Evolutionary conservation across 2,888 invertebrate species (phyloP).

Genomic region (Leucophenga montana): DNA sequence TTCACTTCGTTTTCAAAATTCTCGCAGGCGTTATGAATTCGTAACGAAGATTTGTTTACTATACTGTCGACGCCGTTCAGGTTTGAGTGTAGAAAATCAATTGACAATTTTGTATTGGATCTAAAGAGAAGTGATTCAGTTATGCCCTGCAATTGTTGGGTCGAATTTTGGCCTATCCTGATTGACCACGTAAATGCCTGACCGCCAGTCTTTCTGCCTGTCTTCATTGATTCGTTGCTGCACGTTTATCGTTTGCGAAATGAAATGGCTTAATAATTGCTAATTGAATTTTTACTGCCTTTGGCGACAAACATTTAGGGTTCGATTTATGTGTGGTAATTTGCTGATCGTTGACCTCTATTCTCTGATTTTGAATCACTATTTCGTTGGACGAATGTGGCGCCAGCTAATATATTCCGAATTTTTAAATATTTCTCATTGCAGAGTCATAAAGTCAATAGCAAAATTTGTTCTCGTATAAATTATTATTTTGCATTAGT

Average conservation of each 20-base stretch:
- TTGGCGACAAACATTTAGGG: slow-evolving; percentile 63
- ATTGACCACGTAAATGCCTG: slow-evolving; percentile 44
- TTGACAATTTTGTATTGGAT: slow-evolving; percentile 66
- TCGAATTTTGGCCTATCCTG: slow-evolving; percentile 44
- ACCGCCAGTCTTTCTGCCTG: not conserved
- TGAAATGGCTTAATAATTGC: slow-evolving; percentile 64
- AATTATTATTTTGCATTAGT: no score
- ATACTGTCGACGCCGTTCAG: slow-evolving; percentile 40
- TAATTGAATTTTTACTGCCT: slow-evolving; percentile 65
- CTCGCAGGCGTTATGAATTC: not conserved
- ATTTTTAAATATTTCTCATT: no score
- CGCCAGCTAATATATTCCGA: no score
- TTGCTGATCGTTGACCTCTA: slow-evolving; percentile 15
- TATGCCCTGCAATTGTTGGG: slow-evolving; percentile 38
- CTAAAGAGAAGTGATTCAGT: slow-evolving; percentile 58
- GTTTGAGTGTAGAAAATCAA: slow-evolving; percentile 64
- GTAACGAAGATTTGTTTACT: not conserved
- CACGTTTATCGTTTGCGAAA: slow-evolving; percentile 50
- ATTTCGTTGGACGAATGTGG: no score
- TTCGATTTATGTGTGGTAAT: slow-evolving; percentile 50
- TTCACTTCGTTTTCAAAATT: slow-evolving; percentile 29
- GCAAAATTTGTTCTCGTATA: no score
- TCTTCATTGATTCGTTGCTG: not conserved
- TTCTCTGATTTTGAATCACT: no score
- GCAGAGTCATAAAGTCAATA: no score